Percentiles rank a stretch among this genome's conserved stretches.
These are phyloP conservation scores for Drosophila pseudotalamancana DNA, from an alignment of 2,888 invertebrate genomes.

Conservation along the genomic window DNA sequence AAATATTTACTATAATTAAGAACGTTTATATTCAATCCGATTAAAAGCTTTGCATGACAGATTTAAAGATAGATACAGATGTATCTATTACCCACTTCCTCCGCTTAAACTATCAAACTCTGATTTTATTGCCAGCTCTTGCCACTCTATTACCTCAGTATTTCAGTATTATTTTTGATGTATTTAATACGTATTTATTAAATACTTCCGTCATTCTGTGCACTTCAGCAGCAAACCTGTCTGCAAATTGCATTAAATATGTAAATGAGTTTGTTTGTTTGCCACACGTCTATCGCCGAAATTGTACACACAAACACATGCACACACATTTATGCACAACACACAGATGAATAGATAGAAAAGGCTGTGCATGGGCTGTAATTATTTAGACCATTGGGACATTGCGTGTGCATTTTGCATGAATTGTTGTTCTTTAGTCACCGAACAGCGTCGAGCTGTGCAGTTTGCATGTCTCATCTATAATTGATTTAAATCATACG, in stretches of 20 bases:
- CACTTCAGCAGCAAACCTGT: constrained; percentile 41
- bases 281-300: constrained; percentile 31
- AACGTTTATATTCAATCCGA: constrained; percentile 1
- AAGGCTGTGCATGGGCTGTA: constrained; percentile 34
- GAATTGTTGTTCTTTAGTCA: constrained; percentile 48
- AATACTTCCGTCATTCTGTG: constrained; percentile 58
- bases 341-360: constrained; percentile 11
- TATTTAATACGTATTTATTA: constrained; percentile 10
- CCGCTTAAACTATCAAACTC: background rate
- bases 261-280: constrained; percentile 75
- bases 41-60: background rate
- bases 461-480: constrained; percentile 60
- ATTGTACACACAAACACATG: constrained; percentile 2
- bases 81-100: background rate
- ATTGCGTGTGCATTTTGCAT: constrained; percentile 56
- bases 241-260: constrained; percentile 77
- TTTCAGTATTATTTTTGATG: no score
- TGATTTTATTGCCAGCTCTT: background rate
- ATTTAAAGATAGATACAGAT: background rate
- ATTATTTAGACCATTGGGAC: constrained; percentile 72
- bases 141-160: no score
- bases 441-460: constrained; percentile 35
- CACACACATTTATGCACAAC: background rate
- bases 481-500: constrained; percentile 63
- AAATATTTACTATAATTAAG: constrained; percentile 11